phyloP scores from a whole-genome alignment of 2,888 invertebrate genomes.

The Nymphalis polychloros region DNA sequence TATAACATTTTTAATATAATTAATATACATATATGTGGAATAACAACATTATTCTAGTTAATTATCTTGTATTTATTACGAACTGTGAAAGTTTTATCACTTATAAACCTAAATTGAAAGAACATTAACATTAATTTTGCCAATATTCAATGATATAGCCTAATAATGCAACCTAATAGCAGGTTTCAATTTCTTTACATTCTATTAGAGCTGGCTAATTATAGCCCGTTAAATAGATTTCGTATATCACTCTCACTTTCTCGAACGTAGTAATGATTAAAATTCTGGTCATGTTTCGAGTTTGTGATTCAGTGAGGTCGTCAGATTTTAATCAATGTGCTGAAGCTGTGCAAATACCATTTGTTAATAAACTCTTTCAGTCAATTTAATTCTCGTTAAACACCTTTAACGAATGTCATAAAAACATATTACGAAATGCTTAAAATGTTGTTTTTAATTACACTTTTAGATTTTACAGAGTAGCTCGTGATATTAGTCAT shows the following conservation, averaged over 20 bases:
- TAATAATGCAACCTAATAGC: conserved; percentile 26
- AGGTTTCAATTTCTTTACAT: conserved; percentile 50
- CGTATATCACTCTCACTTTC: conserved; percentile 59
- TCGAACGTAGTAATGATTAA: conserved; percentile 49
- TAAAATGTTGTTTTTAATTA: too few species aligned
- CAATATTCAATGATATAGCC: conserved; percentile 16
- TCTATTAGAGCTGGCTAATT: conserved; percentile 46
- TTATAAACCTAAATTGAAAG: conserved; percentile 14
- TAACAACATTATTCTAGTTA: background rate
- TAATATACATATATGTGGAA: background rate
- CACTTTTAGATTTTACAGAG: conserved; percentile 22
- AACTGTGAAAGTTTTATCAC: conserved; percentile 11
- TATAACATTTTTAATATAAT: background rate
- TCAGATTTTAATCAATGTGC: conserved; percentile 40
- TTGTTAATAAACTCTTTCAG: background rate
- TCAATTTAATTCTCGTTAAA: background rate
- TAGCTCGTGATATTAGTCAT: background rate
- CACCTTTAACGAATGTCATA: too few species aligned
- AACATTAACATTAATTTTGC: conserved; percentile 23
- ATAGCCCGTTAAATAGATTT: conserved; percentile 50
- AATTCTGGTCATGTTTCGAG: conserved; percentile 48
- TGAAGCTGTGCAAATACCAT: background rate
- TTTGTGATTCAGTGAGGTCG: conserved; percentile 47
- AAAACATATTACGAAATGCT: too few species aligned
- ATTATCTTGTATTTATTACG: background rate